Percentiles rank a stretch among this genome's conserved stretches.
These are phyloP conservation scores for Orientallactaga sibirica DNA, from an alignment of 2,797 vertebrate genomes.

Conservation along the genomic window DNA sequence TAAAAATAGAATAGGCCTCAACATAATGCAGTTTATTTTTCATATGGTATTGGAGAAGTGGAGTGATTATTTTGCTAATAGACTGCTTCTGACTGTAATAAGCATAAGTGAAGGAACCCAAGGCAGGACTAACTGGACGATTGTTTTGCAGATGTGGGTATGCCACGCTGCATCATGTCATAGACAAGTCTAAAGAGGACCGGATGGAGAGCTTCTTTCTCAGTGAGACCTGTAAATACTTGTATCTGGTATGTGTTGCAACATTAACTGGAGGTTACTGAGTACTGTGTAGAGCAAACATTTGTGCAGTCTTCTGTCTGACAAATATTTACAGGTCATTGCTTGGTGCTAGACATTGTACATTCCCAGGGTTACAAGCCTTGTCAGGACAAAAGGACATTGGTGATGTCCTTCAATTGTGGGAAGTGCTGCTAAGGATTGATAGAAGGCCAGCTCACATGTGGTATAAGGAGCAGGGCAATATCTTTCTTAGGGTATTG, in stretches of 20 bases:
- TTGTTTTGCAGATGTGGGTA: conserved; percentile 94
- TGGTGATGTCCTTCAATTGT: background rate
- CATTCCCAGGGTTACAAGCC: background rate
- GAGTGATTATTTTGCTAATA: background rate
- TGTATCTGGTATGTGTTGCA: conserved; percentile 92
- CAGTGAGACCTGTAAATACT: conserved; percentile 99
- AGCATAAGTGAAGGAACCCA: accelerated
- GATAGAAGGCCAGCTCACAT: accelerated
- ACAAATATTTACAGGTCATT: background rate
- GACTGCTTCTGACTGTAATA: background rate
- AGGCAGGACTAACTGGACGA: background rate
- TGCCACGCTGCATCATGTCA: conserved; percentile 97
- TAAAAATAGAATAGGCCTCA: background rate
- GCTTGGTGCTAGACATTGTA: background rate
- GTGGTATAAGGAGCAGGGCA: background rate
- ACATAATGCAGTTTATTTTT: background rate
- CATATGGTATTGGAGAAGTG: background rate
- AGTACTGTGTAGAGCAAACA: background rate
- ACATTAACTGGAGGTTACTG: background rate
- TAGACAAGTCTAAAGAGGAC: conserved; percentile 99
- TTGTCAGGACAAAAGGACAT: background rate
- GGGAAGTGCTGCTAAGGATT: background rate
- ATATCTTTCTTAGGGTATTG: background rate
- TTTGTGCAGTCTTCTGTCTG: too few relatives aligned
- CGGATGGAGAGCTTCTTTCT: conserved; percentile 99